These are phyloP conservation scores for Vombatus ursinus DNA, from an alignment of 2,113 vertebrate genomes.

Conservation along the genomic window DNA sequence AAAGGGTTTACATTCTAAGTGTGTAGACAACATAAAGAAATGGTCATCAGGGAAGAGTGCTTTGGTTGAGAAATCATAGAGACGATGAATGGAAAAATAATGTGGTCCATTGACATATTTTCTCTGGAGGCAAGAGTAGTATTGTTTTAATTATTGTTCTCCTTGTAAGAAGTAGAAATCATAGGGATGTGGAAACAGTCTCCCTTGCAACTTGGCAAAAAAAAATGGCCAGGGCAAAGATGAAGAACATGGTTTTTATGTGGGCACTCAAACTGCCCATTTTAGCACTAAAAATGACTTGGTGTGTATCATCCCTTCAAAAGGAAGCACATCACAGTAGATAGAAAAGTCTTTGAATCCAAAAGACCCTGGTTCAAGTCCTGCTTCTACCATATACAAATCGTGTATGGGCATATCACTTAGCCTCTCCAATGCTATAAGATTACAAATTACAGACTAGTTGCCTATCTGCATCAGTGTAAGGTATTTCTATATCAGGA, in stretches of 20 bases:
- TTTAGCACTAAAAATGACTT: neutral
- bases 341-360: neutral
- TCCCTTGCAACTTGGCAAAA: neutral
- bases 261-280: neutral
- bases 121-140: neutral
- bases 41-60: neutral
- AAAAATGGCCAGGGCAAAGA: neutral
- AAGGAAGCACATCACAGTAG: neutral
- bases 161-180: neutral
- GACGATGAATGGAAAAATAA: neutral
- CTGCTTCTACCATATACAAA: too few relatives aligned
- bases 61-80: neutral
- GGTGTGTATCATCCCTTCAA: neutral
- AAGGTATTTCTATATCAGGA: too few relatives aligned
- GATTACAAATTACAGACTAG: too few relatives aligned
- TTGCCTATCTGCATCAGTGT: too few relatives aligned
- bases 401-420: too few relatives aligned
- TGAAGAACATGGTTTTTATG: neutral
- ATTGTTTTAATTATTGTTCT: neutral
- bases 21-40: neutral
- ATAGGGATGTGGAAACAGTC: neutral
- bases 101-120: neutral
- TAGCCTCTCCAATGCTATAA: too few relatives aligned
- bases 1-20: neutral
- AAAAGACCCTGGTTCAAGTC: neutral